Evolutionary conservation across 2,888 invertebrate genomes (phyloP), one percentile per base, ranked within the genome.

Genomic region (Sphecodes monilicornis): DNA sequence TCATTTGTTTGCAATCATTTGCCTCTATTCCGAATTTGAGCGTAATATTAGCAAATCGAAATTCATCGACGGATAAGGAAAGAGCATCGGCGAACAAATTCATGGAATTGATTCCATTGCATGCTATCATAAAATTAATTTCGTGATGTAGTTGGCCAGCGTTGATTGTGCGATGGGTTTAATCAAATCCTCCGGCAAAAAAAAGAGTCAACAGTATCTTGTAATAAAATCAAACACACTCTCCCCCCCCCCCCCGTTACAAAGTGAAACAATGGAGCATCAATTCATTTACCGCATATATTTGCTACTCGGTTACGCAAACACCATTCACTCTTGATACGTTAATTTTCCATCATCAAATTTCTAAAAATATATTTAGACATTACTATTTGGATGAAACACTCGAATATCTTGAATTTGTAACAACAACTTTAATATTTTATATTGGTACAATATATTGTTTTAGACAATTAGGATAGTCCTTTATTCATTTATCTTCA

Each of bases 61-160:
- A 41, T 43, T 64, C 46, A 41, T 66, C 66, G 71, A 39, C 36
- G 2, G 36, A 4, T 36, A n/a, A 54, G 54, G 8, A 46, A 66
- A 66, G 80, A 70, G 54, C 69, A 60, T 69, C 36, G 57, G 43
- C 69, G 60, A 77, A 64, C 60, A 80, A 80, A 80, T n/a, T n/a
- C 70, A 71, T 26, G 71, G 29, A 79, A 73, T 79, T 73, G 69
- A 69, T 79, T 50, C n/a, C 79, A 79, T 69, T 68, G 54, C 26
- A 32, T 26, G 26, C 78, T 68, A 72, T 78, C 66, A 81, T 73
- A 79, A 69, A 69, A 81, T 79, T 81, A 81, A 81, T 81, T 81
- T 69, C 80, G 69, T 29, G 41, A 50, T 41, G 50, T 22, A 50
- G 78, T 78, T 80, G 78, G 78, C 32, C 66, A 41, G 70, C 66